Evolutionary conservation across 1,140 invertebrate species (phyloP).

Genomic region (Pseudobourletiella spinata): DNA sequence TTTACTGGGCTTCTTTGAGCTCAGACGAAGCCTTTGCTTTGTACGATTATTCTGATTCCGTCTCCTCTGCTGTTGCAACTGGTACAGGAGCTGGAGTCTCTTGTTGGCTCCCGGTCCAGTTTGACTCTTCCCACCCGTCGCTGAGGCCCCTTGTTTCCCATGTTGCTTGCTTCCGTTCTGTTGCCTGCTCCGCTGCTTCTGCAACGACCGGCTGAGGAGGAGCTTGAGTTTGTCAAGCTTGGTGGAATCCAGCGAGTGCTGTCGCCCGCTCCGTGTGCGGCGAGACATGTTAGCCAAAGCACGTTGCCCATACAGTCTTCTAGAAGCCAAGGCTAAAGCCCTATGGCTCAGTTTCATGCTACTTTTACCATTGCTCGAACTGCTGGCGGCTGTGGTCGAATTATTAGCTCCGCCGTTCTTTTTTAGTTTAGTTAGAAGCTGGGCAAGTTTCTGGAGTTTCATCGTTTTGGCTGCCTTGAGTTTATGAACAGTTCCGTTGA

Average conservation of each 20-base stretch:
- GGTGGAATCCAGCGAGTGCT: not conserved
- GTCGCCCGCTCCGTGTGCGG: not conserved
- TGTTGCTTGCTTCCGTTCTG: too few species aligned
- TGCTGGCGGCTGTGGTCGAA: not conserved
- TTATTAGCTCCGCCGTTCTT: not conserved
- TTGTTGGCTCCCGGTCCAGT: not conserved
- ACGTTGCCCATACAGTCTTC: not conserved
- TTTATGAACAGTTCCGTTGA: slow-evolving; percentile 11
- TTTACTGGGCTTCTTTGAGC: slow-evolving; percentile 35
- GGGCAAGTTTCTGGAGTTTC: not conserved
- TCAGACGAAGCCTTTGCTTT: slow-evolving; percentile 16
- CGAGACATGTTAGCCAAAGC: not conserved
- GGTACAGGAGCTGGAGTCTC: not conserved
- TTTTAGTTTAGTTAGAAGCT: not conserved
- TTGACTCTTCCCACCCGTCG: not conserved
- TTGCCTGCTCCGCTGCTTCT: not conserved
- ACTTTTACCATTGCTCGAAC: not conserved
- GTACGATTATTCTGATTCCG: not conserved
- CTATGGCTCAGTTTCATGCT: not conserved
- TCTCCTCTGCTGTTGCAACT: not conserved
- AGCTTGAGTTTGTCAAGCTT: not conserved
- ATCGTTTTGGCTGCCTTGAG: not conserved
- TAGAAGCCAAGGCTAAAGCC: not conserved
- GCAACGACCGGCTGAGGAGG: not conserved
- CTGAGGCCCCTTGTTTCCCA: too few species aligned